phyloP scores from a whole-genome alignment of 2,888 invertebrate genomes.

The Hirtodrosophila duncani region DNA sequence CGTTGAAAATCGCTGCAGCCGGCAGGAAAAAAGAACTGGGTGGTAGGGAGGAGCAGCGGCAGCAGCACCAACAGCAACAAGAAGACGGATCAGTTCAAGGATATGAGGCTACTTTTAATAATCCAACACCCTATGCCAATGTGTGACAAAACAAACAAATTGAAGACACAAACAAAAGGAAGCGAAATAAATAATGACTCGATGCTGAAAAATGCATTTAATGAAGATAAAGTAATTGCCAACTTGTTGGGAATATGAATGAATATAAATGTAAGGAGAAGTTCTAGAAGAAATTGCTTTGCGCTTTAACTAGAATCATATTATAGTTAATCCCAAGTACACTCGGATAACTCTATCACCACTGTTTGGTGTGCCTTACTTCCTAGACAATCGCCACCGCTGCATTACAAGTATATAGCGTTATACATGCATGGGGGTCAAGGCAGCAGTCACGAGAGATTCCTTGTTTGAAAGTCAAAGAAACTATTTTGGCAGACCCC shows the following conservation, averaged over 20 bases:
- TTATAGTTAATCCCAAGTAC: no score
- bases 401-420: no score
- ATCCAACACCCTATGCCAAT: slow-evolving; percentile 46
- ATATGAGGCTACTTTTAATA: slow-evolving; percentile 36
- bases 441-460: no score
- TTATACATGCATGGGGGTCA: no score
- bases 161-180: slow-evolving; percentile 44
- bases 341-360: no score
- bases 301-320: no score
- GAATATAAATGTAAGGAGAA: slow-evolving; percentile 4
- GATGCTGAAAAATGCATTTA: slow-evolving; percentile 15
- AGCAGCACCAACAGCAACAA: neutral
- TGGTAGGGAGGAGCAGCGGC: neutral
- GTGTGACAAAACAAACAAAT: slow-evolving; percentile 57
- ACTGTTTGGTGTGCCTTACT: no score
- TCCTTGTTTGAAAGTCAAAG: no score
- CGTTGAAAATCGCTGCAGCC: slow-evolving; percentile 46
- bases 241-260: no score
- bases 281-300: neutral
- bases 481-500: no score
- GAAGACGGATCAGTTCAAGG: slow-evolving; percentile 4
- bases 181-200: slow-evolving; percentile 47
- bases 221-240: slow-evolving; percentile 13
- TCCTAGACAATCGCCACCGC: no score
- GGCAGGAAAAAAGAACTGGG: slow-evolving; percentile 7